These are phyloP conservation scores for Gorilla gorilla DNA, from an alignment of 2,113 vertebrate genomes.

Conservation along the genomic window DNA sequence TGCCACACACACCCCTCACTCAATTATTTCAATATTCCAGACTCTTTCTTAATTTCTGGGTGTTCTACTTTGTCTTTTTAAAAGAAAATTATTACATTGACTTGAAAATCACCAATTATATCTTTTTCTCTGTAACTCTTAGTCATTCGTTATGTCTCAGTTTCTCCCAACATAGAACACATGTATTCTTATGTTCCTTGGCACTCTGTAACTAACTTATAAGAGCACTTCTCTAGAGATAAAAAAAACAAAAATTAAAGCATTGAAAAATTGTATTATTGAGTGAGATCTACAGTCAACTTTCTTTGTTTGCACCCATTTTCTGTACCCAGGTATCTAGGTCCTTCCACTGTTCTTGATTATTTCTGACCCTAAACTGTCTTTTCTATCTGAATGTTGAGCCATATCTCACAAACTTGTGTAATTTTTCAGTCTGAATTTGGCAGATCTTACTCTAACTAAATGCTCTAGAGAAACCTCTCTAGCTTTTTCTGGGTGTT, in stretches of 20 bases:
- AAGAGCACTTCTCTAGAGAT: not conserved
- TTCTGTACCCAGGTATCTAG: not conserved
- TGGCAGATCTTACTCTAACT: not conserved
- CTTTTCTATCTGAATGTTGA: not conserved
- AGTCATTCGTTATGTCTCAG: not conserved
- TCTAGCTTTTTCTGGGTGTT: not conserved
- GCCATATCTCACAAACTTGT: not conserved
- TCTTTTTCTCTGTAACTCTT: not conserved
- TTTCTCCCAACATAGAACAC: not conserved
- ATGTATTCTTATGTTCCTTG: not conserved
- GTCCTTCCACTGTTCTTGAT: not conserved
- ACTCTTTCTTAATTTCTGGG: not conserved
- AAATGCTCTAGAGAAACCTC: not conserved
- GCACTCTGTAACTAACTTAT: not conserved
- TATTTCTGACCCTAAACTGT: not conserved
- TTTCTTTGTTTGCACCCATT: not conserved
- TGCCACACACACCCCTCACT: not conserved
- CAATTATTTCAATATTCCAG: not conserved
- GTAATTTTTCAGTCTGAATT: not conserved
- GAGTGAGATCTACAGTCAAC: not conserved
- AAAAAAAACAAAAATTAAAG: not conserved
- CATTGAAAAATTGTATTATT: not conserved
- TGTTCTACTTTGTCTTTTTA: not conserved
- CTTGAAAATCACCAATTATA: not conserved
- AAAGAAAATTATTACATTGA: not conserved